phyloP scores from a whole-genome alignment of 2,797 vertebrate genomes.

The Poecile montanus region DNA sequence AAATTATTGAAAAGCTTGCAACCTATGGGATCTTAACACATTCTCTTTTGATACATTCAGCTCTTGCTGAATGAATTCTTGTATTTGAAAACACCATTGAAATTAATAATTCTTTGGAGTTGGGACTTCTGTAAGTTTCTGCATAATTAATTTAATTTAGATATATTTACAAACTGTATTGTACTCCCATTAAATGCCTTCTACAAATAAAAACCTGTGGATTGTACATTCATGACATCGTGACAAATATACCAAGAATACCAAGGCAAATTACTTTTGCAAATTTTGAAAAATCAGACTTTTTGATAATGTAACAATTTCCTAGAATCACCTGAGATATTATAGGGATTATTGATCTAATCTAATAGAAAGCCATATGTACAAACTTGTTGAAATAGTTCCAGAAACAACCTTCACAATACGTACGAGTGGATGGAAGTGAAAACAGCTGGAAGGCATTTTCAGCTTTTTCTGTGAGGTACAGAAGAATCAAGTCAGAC shows the following conservation, averaged over 20 bases:
- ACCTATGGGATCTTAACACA: not conserved
- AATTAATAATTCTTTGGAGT: not conserved
- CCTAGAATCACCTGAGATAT: not conserved
- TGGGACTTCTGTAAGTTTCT: not conserved
- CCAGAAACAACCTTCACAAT: not conserved
- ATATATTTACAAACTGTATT: not conserved
- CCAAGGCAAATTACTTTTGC: not conserved
- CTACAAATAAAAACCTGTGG: not conserved
- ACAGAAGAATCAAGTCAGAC: not conserved
- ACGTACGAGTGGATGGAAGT: not conserved
- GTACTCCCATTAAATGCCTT: not conserved
- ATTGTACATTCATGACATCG: not conserved
- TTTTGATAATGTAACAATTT: not conserved
- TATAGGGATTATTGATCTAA: not conserved
- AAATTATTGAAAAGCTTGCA: not conserved
- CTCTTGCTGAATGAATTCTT: not conserved
- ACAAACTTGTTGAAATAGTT: not conserved
- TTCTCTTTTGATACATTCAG: not conserved
- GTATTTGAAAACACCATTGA: not conserved
- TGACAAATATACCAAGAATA: not conserved
- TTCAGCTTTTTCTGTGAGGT: not conserved
- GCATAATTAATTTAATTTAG: not conserved
- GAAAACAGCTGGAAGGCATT: not conserved
- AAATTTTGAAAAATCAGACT: not conserved
- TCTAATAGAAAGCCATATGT: not conserved